Evolutionary conservation across 2,888 invertebrate genomes (phyloP).

Genomic region (Deilephila porcellus): DNA sequence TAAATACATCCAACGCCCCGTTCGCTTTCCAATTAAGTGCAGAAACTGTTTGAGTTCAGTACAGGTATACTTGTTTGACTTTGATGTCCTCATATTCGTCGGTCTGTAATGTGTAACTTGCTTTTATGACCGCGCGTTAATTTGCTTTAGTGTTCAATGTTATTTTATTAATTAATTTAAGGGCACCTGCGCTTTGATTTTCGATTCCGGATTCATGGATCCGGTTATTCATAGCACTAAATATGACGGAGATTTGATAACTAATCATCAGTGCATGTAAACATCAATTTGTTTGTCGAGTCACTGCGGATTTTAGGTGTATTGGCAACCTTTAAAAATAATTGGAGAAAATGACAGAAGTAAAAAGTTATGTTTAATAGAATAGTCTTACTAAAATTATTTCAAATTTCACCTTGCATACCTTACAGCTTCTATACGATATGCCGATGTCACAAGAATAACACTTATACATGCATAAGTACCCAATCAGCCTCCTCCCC

Average conservation of each 20-base stretch:
- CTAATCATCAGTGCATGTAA: too few relatives aligned
- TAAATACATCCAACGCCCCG: constrained; percentile 69
- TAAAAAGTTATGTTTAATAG: too few relatives aligned
- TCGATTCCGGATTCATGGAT: background rate
- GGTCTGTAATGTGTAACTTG: constrained; percentile 57
- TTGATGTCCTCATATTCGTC: constrained; percentile 71
- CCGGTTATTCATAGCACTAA: background rate
- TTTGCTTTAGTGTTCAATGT: constrained; percentile 39
- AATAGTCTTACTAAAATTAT: too few relatives aligned
- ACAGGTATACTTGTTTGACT: constrained; percentile 71
- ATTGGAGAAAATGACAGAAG: too few relatives aligned
- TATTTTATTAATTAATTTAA: constrained; percentile 29
- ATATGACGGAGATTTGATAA: background rate
- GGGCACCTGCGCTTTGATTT: background rate
- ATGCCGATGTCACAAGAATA: background rate
- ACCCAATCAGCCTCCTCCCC: background rate
- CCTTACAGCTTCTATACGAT: background rate
- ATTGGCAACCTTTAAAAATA: too few relatives aligned
- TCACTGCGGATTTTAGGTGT: too few relatives aligned
- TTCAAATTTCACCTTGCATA: too few relatives aligned
- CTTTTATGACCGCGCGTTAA: constrained; percentile 47
- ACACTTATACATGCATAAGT: background rate
- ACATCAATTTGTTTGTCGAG: too few relatives aligned
- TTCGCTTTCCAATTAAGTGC: constrained; percentile 78
- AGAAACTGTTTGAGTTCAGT: constrained; percentile 69